Conservation (phyloP, 2,888 invertebrate species). For the Pheosia tremula region DNA sequence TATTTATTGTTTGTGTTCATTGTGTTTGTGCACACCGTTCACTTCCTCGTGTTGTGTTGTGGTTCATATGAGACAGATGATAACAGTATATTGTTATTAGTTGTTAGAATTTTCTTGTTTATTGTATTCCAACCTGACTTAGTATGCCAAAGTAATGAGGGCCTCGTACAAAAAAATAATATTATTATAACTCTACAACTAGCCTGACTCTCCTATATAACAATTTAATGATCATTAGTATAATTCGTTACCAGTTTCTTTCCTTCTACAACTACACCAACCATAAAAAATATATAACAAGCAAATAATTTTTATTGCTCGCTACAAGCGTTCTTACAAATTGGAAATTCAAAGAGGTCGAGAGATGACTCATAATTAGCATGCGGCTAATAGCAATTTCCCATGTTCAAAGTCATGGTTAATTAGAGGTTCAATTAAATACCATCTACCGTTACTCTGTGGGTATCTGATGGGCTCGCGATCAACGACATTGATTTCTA, state of each 20-base stretch:
- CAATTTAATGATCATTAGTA: neutral
- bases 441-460: conserved; percentile 33
- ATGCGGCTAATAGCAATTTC: conserved; percentile 39
- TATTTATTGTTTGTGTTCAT: too few species aligned
- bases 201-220: too few species aligned
- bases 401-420: conserved; percentile 31
- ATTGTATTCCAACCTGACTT: too few species aligned
- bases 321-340: conserved; percentile 17
- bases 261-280: neutral
- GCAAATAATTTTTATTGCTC: conserved; percentile 5
- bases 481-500: conserved; percentile 31
- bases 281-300: neutral
- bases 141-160: too few species aligned
- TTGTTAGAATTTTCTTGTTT: too few species aligned
- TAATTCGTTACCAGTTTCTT: neutral
- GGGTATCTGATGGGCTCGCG: conserved; percentile 26
- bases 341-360: conserved; percentile 28
- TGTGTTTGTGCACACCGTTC: too few species aligned
- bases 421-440: conserved; percentile 40
- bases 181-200: too few species aligned
- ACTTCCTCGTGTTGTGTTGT: too few species aligned
- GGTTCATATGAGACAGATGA: too few species aligned
- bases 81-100: too few species aligned
- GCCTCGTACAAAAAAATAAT: too few species aligned
- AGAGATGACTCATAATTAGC: conserved; percentile 39